Percentiles rank a stretch among this genome's conserved stretches.
These are phyloP conservation scores for Leptinotarsa defecta DNA, from an alignment of 1,140 invertebrate genomes.

Conservation along the genomic window DNA sequence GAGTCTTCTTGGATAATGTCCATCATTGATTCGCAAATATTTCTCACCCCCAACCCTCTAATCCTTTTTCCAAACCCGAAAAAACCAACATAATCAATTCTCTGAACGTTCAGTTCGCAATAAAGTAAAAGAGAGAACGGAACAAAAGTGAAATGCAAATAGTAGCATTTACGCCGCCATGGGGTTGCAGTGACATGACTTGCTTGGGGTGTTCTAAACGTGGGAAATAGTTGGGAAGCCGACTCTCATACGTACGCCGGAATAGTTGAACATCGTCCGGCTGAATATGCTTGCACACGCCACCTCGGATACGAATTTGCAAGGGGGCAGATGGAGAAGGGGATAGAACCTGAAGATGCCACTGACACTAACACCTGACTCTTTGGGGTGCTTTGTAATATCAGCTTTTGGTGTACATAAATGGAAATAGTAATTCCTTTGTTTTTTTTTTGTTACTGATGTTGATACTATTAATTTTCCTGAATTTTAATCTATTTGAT, in stretches of 20 bases:
- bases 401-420: background rate
- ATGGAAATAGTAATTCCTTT: too few relatives aligned
- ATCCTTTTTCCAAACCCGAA: slow-evolving; percentile 12
- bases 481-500: too few relatives aligned
- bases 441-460: too few relatives aligned
- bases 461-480: too few relatives aligned
- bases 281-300: slow-evolving; percentile 17
- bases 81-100: slow-evolving; percentile 14
- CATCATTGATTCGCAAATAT: too few relatives aligned
- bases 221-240: slow-evolving; percentile 45
- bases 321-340: background rate
- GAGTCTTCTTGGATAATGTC: too few relatives aligned
- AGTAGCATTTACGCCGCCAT: slow-evolving; percentile 40
- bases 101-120: background rate
- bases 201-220: slow-evolving; percentile 40
- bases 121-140: slow-evolving; percentile 10
- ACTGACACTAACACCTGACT: slow-evolving; percentile 9
- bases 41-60: background rate
- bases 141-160: slow-evolving; percentile 22
- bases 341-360: background rate
- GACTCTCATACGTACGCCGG: slow-evolving; percentile 41
- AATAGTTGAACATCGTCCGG: slow-evolving; percentile 19
- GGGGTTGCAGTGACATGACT: slow-evolving; percentile 44
- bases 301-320: slow-evolving; percentile 13
- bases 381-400: background rate